A percentile compares a stretch with the other conserved stretches of the same genome.
phyloP scores from a whole-genome alignment of 2,113 vertebrate genomes.

The Sitta europaea region DNA sequence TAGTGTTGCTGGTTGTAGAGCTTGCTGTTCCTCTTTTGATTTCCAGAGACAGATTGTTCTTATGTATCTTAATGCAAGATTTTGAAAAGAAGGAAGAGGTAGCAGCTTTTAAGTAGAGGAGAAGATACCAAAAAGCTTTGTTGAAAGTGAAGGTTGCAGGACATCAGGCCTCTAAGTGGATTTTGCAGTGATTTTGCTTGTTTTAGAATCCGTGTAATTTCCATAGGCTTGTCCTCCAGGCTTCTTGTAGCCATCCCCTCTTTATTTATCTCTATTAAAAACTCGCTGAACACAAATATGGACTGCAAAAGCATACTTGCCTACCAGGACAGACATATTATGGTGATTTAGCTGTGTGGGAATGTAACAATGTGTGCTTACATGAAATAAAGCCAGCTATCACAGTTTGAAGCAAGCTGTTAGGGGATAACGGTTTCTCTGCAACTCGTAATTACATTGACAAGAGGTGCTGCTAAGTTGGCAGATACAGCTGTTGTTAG shows the following conservation, averaged over 20 bases:
- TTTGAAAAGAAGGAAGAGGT: background rate
- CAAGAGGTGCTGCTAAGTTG: conserved; percentile 20
- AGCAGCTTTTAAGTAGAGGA: background rate
- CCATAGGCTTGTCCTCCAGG: background rate
- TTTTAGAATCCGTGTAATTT: background rate
- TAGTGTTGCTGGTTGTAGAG: background rate
- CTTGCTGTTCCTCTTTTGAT: background rate
- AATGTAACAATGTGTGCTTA: background rate
- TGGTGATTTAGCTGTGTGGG: background rate
- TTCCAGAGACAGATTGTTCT: background rate
- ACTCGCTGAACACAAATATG: background rate
- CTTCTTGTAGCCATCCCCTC: background rate
- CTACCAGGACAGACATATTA: background rate
- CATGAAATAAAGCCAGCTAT: background rate
- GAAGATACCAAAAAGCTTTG: background rate
- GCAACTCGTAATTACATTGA: conserved; percentile 22
- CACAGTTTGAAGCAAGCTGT: background rate
- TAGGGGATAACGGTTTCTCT: background rate
- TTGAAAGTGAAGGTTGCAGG: background rate
- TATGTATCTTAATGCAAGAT: background rate
- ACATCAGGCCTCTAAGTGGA: background rate
- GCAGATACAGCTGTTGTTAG: conserved; percentile 20
- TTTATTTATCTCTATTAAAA: background rate
- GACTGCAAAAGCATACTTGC: background rate
- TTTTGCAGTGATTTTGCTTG: background rate